Conservation (phyloP, 2,888 invertebrate genomes). For the Agrilus cyanescens region DNA sequence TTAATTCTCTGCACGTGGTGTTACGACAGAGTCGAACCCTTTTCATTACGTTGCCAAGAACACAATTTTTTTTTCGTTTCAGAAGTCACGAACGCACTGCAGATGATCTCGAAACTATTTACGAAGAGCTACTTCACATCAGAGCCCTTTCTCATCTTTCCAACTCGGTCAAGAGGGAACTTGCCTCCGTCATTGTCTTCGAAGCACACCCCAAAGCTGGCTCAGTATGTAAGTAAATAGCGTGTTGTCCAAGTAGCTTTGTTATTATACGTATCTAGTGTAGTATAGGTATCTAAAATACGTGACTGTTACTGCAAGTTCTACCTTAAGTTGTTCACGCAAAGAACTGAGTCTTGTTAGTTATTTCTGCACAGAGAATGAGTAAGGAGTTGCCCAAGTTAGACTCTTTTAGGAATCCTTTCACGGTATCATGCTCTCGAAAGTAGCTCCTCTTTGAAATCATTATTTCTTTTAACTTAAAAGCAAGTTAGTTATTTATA, state of each 20-base stretch:
- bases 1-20: too few relatives aligned
- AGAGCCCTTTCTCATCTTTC: constrained; percentile 70
- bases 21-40: too few relatives aligned
- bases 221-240: constrained; percentile 54
- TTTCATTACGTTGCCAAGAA: too few relatives aligned
- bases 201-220: constrained; percentile 68
- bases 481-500: too few relatives aligned
- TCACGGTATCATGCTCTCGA: neutral
- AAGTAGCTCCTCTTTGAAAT: too few relatives aligned
- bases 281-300: neutral
- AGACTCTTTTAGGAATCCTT: neutral
- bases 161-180: constrained; percentile 68
- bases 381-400: too few relatives aligned
- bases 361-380: too few relatives aligned
- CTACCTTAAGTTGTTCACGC: neutral
- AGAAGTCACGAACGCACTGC: constrained; percentile 64
- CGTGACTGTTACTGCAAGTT: neutral
- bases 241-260: neutral
- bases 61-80: constrained; percentile 10
- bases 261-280: neutral
- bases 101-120: constrained; percentile 71
- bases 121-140: constrained; percentile 71
- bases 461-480: too few relatives aligned
- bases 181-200: constrained; percentile 67
- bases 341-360: neutral